Evolutionary conservation across 2,113 vertebrate genomes (phyloP), one percentile per base, ranked within the genome.

Genomic region (Agelaius phoeniceus): DNA sequence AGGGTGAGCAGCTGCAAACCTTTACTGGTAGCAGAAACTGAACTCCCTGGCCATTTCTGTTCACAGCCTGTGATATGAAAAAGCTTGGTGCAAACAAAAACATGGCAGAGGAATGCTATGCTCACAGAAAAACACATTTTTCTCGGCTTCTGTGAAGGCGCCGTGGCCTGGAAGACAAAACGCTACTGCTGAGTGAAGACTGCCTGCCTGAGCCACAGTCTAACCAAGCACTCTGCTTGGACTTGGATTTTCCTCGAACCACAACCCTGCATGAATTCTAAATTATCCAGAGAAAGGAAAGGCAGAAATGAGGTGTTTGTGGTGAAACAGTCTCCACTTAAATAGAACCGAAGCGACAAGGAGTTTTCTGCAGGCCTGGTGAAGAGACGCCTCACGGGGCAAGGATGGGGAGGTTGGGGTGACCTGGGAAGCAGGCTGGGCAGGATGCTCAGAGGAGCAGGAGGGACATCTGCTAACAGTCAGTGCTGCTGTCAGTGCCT

Each of bases 291-390:
- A 93, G 95, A 94, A 85, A 63, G 43, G 90, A 97, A 95, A 95
- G 35, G 78, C 95, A 97, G 78, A 96, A 96, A 97, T 81, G 52
- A 87, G 72, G 88, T 96, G 87, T 95, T 94, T 97, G 97, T 96
- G 97, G 98, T 81, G 89, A 97, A 96, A 97, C 96, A 95, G 97
- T 96, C 97, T 98, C 96, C 88, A 85, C 86, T 96, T 96, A 97
- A 96, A 93, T 68, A 96, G 93, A 96, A 90, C 55, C 16, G 2
- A 95, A 98, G 93, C 35, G 4, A 96, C 86, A 71, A 94, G 84
- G 63, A 86, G 76, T 75, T 95, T 96, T 97, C 96, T 93, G 95
- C 12, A 21, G 88, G 84, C 48, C 73, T 74, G 91, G 58, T 3
- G 10, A 95, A 75, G 81, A 91, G 76, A 82, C 93, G 37, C 33